phyloP scores from a whole-genome alignment of 2,113 vertebrate genomes.

The Oreocharis arfaki region DNA sequence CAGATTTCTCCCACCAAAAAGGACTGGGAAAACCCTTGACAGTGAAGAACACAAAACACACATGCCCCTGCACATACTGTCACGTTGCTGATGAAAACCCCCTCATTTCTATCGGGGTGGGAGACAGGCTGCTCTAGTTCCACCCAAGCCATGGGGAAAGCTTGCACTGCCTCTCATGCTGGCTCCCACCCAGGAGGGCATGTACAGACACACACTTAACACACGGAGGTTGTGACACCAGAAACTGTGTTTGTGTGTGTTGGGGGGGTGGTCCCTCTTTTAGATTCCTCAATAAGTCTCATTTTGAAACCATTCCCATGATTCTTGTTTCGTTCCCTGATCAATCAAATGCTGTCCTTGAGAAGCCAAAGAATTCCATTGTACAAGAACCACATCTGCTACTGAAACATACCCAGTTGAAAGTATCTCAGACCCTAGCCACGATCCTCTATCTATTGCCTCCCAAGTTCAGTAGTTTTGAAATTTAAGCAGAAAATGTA shows the following conservation, averaged over 20 bases:
- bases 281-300: not conserved
- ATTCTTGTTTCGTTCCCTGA: not conserved
- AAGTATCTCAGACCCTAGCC: not conserved
- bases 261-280: not conserved
- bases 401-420: not conserved
- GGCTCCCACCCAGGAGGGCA: not conserved
- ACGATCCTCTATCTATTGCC: not conserved
- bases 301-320: not conserved
- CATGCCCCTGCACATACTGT: not conserved
- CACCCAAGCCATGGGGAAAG: not conserved
- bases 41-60: not conserved
- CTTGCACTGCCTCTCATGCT: not conserved
- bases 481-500: not conserved
- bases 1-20: not conserved
- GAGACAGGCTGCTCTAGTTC: not conserved
- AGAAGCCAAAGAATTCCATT: not conserved
- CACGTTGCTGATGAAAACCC: not conserved
- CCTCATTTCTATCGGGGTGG: not conserved
- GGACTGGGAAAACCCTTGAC: not conserved
- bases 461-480: not conserved
- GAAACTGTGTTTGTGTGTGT: not conserved
- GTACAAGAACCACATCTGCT: not conserved
- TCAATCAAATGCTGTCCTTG: not conserved
- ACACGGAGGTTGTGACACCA: not conserved
- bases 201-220: not conserved